Evolutionary conservation across 64 coral and sea anemone genomes (phyloP), one percentile per base, ranked within the genome.

Genomic region (Montipora capricornis): DNA sequence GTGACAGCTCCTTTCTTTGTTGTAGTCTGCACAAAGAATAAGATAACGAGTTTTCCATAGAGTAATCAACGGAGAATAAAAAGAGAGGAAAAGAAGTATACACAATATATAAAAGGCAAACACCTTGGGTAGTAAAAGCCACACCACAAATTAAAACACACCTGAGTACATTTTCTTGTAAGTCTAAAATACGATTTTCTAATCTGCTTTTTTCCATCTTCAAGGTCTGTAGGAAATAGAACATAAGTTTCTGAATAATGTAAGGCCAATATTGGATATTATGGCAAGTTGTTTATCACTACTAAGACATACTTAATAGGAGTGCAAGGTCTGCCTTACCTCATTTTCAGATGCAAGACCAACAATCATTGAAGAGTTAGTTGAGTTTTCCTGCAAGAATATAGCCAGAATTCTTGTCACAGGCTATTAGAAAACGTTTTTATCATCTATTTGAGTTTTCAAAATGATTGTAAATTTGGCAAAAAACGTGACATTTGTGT

Each of bases 341-440:
- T 86, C 82, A 86, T 86, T 86, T 73, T 68, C 62, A 50, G 82
- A 71, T 86, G 82, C 64, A 70, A 86, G 66, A 86, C 82, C 82
- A 12, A n/a, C 82, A 69, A 86, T 86, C 82, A 86, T 86, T 71
- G 62, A 49, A 71, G 82, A 86, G 66, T 86, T 86, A 20, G 82
- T 71, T 8, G 82, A 86, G 19, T 66, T 71, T 17, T 86, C 82
- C 82, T 86, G 66, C 44, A 73, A 86, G 16, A 14, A 49, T 47
- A 16, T 11, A 4, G 16, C 10, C 16, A 68, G 0, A 17, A 17
- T 0, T 17, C 15, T 68, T 68, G 12, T 17, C 14, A 14, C 5
- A 8, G 37, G 37, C 37, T 37, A 37, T 37, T 2, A 37, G 37
- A 37, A 37, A 37, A 2, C 2, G 0, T 37, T 37, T 37, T 37